Base-by-base conservation (phyloP, 2,888 invertebrate genomes). In the Prosopocoilus inquinatus region DNA sequence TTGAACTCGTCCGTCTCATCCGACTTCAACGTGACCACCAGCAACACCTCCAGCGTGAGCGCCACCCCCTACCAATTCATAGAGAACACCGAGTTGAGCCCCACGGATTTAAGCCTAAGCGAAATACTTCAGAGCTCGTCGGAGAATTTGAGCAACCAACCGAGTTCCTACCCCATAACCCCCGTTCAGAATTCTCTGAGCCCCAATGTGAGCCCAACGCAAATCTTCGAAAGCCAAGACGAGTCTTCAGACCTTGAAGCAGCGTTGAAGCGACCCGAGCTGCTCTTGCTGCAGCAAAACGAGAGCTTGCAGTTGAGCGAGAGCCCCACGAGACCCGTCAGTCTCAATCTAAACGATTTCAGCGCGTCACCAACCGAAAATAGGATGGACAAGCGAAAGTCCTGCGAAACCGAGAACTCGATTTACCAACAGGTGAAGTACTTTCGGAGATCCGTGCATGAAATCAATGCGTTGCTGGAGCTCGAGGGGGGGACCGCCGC, bases 391-490 rank as follows among this genome's bases (percentile, higher is more conserved):
- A 75, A 75, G 59, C 57, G 75, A 44, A 76, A 76, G 61, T 71
- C 71, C 3, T 70, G 69, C 20, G 73, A 74, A 59, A 71, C 67
- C 1, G 76, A 43, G 12, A 28, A 82, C 50, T 67, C 69, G 32
- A 84, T 90, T 0, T 90, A 90, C 67, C 88, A 88, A 84, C 90
- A 80, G 63, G 89, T 90, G 0, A 89, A 89, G 65, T 86, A 88
- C 70, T 88, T 89, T 64, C 81, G 85, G 38, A 81, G 86, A 64
- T 88, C 88, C 15, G 85, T 90, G 38, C 85, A 88, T 43, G 89
- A 90, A 75, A 88, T 90, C 0, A 90, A 90, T 69, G 85, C 81
- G 15, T 64, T 84, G 52, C 64, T 84, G 4, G 73, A 74, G 60
- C 11, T 53, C 20, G 49, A 52, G 35, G 49, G 44, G 1, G 49